Evolutionary conservation across 2,888 invertebrate species (phyloP).

Genomic region (Schizaphis graminum): DNA sequence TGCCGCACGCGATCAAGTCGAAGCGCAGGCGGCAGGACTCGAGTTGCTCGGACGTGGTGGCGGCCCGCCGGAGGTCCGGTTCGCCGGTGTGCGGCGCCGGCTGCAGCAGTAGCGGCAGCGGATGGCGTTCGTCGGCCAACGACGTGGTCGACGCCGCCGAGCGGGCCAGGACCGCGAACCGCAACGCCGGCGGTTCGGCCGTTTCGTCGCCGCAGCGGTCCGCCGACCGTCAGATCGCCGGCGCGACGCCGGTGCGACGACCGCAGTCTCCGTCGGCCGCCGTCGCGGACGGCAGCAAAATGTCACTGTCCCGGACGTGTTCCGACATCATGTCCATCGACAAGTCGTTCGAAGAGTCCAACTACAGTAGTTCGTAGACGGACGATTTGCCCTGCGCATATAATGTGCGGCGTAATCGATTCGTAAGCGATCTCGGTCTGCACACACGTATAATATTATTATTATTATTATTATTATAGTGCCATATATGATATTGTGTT

Average conservation of each 20-base stretch:
- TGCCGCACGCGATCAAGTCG: constrained; percentile 49
- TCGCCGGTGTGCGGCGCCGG: constrained; percentile 12
- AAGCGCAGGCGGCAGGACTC: constrained; percentile 53
- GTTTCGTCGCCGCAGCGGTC: constrained; percentile 31
- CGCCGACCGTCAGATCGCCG: background rate
- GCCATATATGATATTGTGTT: too few species aligned
- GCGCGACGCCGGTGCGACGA: background rate
- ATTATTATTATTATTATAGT: too few species aligned
- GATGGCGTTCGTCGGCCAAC: constrained; percentile 62
- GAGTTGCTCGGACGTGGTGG: constrained; percentile 58
- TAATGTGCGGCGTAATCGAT: background rate
- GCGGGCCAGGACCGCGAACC: constrained; percentile 26
- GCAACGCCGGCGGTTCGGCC: background rate
- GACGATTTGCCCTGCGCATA: background rate
- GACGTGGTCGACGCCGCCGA: constrained; percentile 48
- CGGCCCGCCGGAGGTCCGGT: constrained; percentile 49
- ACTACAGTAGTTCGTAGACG: constrained; percentile 59
- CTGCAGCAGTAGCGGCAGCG: background rate
- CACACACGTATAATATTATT: background rate
- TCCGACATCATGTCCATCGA: constrained; percentile 63
- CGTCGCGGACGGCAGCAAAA: background rate
- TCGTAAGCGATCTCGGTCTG: background rate
- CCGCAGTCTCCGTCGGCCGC: background rate
- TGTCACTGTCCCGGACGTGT: constrained; percentile 57
- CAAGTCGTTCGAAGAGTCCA: constrained; percentile 61